These are phyloP conservation scores for Drosophila birchii DNA, from an alignment of 2,888 invertebrate species.

Conservation along the genomic window DNA sequence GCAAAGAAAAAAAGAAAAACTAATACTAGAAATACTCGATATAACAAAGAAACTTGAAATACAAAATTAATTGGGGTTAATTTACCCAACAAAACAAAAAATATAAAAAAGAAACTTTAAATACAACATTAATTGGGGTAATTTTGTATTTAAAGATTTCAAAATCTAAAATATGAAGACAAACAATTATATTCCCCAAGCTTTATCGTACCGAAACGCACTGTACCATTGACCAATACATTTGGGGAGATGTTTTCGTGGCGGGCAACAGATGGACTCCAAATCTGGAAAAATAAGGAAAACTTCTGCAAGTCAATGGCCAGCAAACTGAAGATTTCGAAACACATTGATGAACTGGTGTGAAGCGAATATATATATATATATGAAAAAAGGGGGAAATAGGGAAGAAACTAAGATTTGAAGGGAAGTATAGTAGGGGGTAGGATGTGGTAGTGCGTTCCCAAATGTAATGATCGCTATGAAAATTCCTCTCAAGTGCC, in stretches of 20 bases:
- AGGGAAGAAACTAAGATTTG: not conserved
- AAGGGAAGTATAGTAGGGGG: not conserved
- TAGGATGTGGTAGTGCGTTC: not conserved
- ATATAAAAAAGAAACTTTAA: too few species aligned
- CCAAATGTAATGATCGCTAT: conserved; percentile 16
- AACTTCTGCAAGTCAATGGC: conserved; percentile 17
- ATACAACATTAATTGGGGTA: too few species aligned
- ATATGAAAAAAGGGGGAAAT: not conserved
- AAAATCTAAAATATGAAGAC: not conserved
- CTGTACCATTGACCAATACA: conserved; percentile 15
- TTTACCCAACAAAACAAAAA: too few species aligned
- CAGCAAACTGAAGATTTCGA: conserved; percentile 10
- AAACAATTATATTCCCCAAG: not conserved
- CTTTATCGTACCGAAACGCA: not conserved
- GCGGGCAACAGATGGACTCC: conserved; percentile 16
- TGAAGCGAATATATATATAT: conserved; percentile 1
- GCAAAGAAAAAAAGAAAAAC: too few species aligned
- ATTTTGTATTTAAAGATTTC: not conserved
- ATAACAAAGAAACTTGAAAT: too few species aligned
- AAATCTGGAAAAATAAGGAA: conserved; percentile 1
- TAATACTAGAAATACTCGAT: too few species aligned
- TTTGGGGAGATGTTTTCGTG: not conserved
- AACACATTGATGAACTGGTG: conserved; percentile 14
- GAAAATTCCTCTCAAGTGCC: conserved; percentile 44
- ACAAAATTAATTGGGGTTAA: too few species aligned